A percentile compares a stretch with the other conserved stretches of the same genome.
phyloP scores from a whole-genome alignment of 2,113 vertebrate species.

The Embiotoca jacksoni region DNA sequence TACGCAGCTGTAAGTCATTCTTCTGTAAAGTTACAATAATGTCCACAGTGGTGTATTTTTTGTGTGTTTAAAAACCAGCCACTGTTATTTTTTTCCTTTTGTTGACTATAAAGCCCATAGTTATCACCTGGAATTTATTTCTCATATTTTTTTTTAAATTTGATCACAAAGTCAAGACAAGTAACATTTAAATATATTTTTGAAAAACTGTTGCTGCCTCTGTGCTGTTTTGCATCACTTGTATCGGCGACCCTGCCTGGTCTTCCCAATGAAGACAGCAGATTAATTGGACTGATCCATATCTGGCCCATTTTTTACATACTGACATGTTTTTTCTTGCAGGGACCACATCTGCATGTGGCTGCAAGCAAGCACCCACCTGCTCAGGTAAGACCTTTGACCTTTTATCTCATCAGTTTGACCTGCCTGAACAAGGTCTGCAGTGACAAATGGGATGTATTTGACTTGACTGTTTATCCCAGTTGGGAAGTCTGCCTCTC shows the following conservation, averaged over 20 bases:
- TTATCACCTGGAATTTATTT: too few relatives aligned
- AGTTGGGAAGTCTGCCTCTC: too few relatives aligned
- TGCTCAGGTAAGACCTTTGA: constrained; percentile 61
- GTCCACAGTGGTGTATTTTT: too few relatives aligned
- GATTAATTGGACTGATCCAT: not conserved
- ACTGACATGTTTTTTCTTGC: constrained; percentile 8
- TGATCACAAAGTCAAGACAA: not conserved
- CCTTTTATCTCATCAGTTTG: constrained; percentile 13
- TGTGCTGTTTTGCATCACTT: not conserved
- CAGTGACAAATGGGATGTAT: constrained; percentile 5
- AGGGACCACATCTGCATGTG: constrained; percentile 31
- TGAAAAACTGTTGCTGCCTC: not conserved
- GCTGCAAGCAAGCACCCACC: constrained; percentile 33
- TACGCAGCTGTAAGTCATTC: too few relatives aligned
- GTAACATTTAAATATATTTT: not conserved
- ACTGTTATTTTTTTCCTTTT: too few relatives aligned
- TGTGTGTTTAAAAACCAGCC: too few relatives aligned
- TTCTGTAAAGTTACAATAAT: not conserved
- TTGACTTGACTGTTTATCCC: not conserved
- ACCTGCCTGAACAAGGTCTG: not conserved
- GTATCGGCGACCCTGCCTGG: not conserved
- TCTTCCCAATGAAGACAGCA: not conserved
- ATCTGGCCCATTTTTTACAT: not conserved
- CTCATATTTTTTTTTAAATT: too few relatives aligned
- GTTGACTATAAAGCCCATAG: too few relatives aligned